Conservation (phyloP, 2,888 invertebrate species). For the Priocnemis perturbator region DNA sequence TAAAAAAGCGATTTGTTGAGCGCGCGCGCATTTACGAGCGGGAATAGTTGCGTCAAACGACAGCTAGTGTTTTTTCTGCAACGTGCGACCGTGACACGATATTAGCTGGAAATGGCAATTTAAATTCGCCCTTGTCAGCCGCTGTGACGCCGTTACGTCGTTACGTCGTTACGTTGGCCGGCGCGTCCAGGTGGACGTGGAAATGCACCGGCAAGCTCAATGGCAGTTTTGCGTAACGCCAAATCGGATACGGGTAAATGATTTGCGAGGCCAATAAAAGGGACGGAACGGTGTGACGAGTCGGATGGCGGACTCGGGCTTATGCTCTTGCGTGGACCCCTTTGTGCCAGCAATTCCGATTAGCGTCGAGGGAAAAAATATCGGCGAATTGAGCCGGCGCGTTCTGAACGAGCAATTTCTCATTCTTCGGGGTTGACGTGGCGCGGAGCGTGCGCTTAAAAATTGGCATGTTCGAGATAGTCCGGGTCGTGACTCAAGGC, state of each 20-base stretch:
- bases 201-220: conserved; percentile 23
- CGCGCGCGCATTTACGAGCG: not conserved
- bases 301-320: too few relatives aligned
- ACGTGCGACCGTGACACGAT: conserved; percentile 30
- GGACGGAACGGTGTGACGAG: not conserved
- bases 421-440: not conserved
- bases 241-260: conserved; percentile 29
- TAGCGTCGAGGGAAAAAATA: too few relatives aligned
- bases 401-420: not conserved
- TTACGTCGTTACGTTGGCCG: conserved; percentile 15
- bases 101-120: conserved; percentile 26
- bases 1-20: conserved; percentile 1
- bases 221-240: conserved; percentile 31
- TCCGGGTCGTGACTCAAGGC: not conserved
- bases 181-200: conserved; percentile 13
- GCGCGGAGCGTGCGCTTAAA: too few relatives aligned
- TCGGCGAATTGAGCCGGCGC: not conserved
- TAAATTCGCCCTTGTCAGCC: conserved; percentile 30
- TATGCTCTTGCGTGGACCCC: too few relatives aligned
- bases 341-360: too few relatives aligned
- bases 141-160: conserved; percentile 18
- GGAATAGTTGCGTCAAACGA: not conserved
- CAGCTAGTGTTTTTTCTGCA: not conserved
- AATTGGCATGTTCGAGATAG: too few relatives aligned
- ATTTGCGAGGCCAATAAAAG: conserved; percentile 20